Percentiles rank a stretch among this genome's conserved stretches.
phyloP scores from a whole-genome alignment of 1,140 invertebrate genomes.

The Drosophila persimilis region DNA sequence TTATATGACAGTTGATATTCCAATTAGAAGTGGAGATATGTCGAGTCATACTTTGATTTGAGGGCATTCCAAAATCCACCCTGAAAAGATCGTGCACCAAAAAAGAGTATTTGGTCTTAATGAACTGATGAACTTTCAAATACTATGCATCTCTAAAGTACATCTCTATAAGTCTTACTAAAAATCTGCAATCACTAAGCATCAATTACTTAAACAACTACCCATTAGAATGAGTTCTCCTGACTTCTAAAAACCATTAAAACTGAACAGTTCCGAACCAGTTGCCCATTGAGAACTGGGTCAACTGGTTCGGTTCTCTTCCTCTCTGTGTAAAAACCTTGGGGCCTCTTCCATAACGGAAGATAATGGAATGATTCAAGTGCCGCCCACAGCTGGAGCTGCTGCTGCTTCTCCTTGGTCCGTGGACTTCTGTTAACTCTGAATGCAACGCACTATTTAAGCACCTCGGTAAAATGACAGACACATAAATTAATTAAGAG shows the following conservation, averaged over 20 bases:
- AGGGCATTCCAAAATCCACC: too few species aligned
- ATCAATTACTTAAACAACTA: too few species aligned
- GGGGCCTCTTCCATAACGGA: not conserved
- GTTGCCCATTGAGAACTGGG: not conserved
- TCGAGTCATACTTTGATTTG: too few species aligned
- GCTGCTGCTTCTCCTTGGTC: not conserved
- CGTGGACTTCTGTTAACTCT: not conserved
- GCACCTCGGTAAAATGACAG: slow-evolving; percentile 38
- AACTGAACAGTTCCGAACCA: too few species aligned
- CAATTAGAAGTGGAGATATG: not conserved
- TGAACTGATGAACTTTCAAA: too few species aligned
- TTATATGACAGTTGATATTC: not conserved
- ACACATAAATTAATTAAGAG: slow-evolving; percentile 77
- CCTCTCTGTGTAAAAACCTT: not conserved
- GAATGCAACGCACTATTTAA: slow-evolving; percentile 54
- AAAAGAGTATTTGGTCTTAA: too few species aligned
- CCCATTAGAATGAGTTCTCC: too few species aligned
- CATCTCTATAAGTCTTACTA: too few species aligned
- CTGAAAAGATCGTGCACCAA: too few species aligned
- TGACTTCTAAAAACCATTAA: too few species aligned
- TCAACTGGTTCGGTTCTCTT: not conserved
- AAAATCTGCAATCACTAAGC: too few species aligned
- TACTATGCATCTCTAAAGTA: too few species aligned
- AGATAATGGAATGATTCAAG: slow-evolving; percentile 11
- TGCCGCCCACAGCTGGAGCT: not conserved